These are phyloP conservation scores for Cisticola juncidis DNA, from an alignment of 2,113 vertebrate genomes.

Conservation along the genomic window DNA sequence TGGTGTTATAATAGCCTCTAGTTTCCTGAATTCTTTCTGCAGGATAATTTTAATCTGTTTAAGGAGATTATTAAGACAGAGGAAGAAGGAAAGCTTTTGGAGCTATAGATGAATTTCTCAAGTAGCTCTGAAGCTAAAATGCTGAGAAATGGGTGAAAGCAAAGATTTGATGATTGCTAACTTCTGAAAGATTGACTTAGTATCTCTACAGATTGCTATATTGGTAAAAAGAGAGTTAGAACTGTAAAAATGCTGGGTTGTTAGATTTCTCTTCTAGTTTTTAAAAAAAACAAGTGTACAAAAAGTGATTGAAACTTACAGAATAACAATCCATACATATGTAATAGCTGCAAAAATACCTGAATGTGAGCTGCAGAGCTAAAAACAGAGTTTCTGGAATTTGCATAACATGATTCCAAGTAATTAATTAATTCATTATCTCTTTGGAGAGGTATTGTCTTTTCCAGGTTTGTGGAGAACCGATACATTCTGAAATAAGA, in stretches of 20 bases:
- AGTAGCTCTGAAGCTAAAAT: background rate
- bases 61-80: background rate
- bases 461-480: background rate
- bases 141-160: background rate
- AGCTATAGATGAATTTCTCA: background rate
- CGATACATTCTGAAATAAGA: background rate
- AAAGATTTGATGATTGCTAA: background rate
- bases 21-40: background rate
- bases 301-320: background rate
- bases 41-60: background rate
- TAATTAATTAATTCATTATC: background rate
- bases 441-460: background rate
- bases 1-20: background rate
- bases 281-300: background rate
- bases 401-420: fast-evolving
- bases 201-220: background rate
- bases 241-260: background rate
- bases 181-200: background rate
- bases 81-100: background rate
- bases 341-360: background rate
- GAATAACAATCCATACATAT: background rate
- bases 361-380: background rate
- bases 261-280: background rate
- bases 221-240: background rate
- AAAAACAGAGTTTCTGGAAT: background rate